Evolutionary conservation across 2,888 invertebrate species (phyloP), one percentile per base, ranked within the genome.

Genomic region (Frankliniella fusca): DNA sequence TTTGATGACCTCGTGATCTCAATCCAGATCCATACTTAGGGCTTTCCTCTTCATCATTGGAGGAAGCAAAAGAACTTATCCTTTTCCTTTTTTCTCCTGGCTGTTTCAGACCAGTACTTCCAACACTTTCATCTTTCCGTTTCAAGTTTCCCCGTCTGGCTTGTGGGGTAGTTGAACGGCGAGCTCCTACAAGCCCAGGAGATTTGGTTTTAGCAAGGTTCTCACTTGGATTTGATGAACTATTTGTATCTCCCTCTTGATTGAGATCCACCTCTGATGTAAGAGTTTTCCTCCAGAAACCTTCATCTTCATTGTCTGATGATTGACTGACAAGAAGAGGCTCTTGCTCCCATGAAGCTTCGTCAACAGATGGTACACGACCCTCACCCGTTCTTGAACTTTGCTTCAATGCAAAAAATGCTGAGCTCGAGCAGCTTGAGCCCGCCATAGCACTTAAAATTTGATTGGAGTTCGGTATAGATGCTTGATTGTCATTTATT

Each of bases 191-290:
- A 20, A 15, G 54, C 54, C 54, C 54, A 54, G 54, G 20, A 7
- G 54, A 54, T 20, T 54, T 54, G 15, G 8, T 76, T 9, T 76
- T 76, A 1, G 70, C 3, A 27, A 76, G 70, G 12, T 12, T 76
- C 12, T 76, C 70, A 76, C 70, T 76, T 76, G 70, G 70, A 8
- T 27, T 76, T 27, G 70, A 76, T 76, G 70, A 76, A 12, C 70
- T 76, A 23, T 76, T 76, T 0, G 70, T 76, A 27, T 76, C 70
- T 23, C 70, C 70, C 12, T 76, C 70, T 76, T 76, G 70, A 27
- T 27, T 76, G 10, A 76, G 8, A 23, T 76, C 70, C 12, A 76
- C 70, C 7, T 27, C 70, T 27, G 70, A n/a, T 23, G 70, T 27
- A 2, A 76, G 70, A 27, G 70, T 27, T 76, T 76, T 11, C 1